phyloP scores from a whole-genome alignment of 2,113 vertebrate species.

The Elachura formosa region DNA sequence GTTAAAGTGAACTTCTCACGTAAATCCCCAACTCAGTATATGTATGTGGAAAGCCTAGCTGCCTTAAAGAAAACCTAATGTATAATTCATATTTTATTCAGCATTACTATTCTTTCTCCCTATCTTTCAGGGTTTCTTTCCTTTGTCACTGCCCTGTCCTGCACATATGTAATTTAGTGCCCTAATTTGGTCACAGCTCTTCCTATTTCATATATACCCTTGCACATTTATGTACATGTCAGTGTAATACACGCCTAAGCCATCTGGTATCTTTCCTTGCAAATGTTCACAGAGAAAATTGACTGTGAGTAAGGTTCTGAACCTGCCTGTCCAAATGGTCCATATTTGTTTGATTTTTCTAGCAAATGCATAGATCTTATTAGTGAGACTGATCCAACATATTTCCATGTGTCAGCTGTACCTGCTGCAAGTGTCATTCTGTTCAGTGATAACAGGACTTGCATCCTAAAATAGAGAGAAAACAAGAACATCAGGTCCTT shows the following conservation, averaged over 20 bases:
- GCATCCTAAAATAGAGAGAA: conserved; percentile 67
- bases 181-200: not conserved
- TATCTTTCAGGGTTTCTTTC: not conserved
- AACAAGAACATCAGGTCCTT: conserved; percentile 57
- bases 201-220: not conserved
- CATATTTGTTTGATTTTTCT: conserved; percentile 49
- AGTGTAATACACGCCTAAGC: conserved; percentile 45
- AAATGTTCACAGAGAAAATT: conserved; percentile 64
- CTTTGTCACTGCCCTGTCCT: not conserved
- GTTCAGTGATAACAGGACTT: conserved; percentile 55
- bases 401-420: conserved; percentile 64
- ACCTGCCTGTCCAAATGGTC: conserved; percentile 54
- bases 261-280: conserved; percentile 57
- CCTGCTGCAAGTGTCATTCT: conserved; percentile 71
- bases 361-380: conserved; percentile 54
- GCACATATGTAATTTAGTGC: not conserved
- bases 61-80: not conserved
- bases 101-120: not conserved
- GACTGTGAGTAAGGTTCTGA: conserved; percentile 54
- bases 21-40: not conserved
- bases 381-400: conserved; percentile 54
- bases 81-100: not conserved
- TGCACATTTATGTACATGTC: conserved; percentile 43
- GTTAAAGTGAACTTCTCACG: conserved; percentile 24
- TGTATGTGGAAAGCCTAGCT: not conserved